These are phyloP conservation scores for Poecilia wingei DNA, from an alignment of 2,797 vertebrate species.

Conservation along the genomic window DNA sequence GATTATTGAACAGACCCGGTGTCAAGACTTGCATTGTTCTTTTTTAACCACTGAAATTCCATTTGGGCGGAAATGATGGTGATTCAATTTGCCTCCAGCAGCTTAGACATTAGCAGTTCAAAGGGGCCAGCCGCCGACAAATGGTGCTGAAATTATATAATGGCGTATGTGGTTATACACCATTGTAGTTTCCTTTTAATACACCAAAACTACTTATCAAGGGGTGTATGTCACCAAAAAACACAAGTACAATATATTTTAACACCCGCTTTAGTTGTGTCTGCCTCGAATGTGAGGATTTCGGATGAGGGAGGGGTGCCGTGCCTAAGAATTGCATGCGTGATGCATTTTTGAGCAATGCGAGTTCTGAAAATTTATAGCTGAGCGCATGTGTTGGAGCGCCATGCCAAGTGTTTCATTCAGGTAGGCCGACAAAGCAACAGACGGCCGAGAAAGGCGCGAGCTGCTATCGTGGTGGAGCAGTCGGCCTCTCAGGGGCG, in stretches of 20 bases:
- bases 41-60: constrained; percentile 82
- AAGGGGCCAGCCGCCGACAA: constrained; percentile 74
- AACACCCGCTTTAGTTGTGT: constrained; percentile 48
- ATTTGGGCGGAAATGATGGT: constrained; percentile 83
- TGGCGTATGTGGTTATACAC: constrained; percentile 66
- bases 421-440: constrained; percentile 67
- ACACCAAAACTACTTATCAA: constrained; percentile 71
- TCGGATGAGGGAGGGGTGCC: not conserved
- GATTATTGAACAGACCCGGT: constrained; percentile 83
- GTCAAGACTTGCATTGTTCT: constrained; percentile 83
- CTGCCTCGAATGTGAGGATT: constrained; percentile 15
- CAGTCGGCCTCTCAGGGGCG: constrained; percentile 76
- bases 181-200: constrained; percentile 68
- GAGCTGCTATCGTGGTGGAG: constrained; percentile 69
- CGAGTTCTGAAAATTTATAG: constrained; percentile 52
- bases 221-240: constrained; percentile 52
- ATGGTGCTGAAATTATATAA: constrained; percentile 77
- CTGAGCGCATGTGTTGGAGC: constrained; percentile 45
- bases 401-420: constrained; percentile 72
- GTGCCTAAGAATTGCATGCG: not conserved
- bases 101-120: constrained; percentile 80
- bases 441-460: constrained; percentile 62
- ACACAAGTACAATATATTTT: constrained; percentile 54
- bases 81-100: constrained; percentile 84
- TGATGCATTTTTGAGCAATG: constrained; percentile 23